These are phyloP conservation scores for Hydropsyche tenuis DNA, from an alignment of 1,140 invertebrate species.

Conservation along the genomic window DNA sequence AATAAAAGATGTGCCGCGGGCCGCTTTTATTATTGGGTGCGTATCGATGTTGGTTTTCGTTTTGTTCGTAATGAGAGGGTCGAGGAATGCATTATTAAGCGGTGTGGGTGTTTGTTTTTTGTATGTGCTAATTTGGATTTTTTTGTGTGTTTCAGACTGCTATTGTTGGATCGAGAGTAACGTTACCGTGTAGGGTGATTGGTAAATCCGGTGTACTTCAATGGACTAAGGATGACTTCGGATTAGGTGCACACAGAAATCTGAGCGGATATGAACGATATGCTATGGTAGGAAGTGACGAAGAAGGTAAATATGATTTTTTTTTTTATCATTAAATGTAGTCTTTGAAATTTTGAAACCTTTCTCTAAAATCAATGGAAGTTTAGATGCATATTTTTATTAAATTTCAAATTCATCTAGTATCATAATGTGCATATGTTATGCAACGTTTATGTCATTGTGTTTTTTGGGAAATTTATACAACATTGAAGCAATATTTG, in stretches of 20 bases:
- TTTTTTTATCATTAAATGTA: no score
- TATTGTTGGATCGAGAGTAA: slow-evolving; percentile 72
- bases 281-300: slow-evolving; percentile 81
- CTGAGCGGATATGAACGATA: slow-evolving; percentile 81
- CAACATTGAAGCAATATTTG: no score
- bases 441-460: no score
- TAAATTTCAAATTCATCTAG: no score
- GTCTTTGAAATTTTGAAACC: no score
- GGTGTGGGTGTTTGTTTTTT: neutral
- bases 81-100: neutral
- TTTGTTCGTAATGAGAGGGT: neutral
- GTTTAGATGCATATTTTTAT: no score
- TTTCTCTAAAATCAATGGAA: no score
- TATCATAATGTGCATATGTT: no score
- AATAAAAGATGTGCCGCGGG: neutral
- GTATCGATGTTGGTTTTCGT: neutral
- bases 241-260: slow-evolving; percentile 77
- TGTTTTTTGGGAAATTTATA: no score
- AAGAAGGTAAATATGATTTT: slow-evolving; percentile 73
- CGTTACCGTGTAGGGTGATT: slow-evolving; percentile 75
- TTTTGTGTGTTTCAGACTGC: slow-evolving; percentile 65
- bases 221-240: slow-evolving; percentile 87
- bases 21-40: neutral
- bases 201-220: slow-evolving; percentile 79
- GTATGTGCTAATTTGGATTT: slow-evolving; percentile 9